Evolutionary conservation across 2,797 vertebrate species (phyloP), one percentile per base, ranked within the genome.

Genomic region (Heteromormyrus szaboi): DNA sequence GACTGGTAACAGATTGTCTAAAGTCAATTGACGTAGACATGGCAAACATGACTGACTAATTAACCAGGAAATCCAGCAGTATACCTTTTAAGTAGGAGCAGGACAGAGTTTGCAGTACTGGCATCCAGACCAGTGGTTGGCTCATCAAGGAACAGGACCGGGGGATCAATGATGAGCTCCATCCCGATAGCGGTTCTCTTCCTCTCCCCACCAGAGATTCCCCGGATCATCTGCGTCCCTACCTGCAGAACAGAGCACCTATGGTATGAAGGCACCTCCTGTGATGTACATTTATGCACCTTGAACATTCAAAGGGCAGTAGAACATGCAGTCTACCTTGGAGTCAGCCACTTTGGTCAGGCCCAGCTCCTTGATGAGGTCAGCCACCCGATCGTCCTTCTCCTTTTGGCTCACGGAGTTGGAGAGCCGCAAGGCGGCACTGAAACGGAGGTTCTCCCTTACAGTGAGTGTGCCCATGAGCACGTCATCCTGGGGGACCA

Each of bases 171-270:
- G 90, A 99, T 98, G 85, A 99, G 94, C 93, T 99, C 98, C 98
- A 99, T 99, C 0, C 97, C 98, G 1, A 99, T 99, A 92, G 91
- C 98, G 3, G 97, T 99, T 93, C 98, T 97, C 95, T 99, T 99
- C 59, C 97, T 94, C 92, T 99, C 98, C 76, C 98, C 98, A 90
- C 98, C 98, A 0, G 98, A 99, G 88, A 99, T 96, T 0, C 98
- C 98, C 0, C 98, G 96, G 25, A 90, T 95, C 92, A 98, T 93
- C 91, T 96, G 95, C 12, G 97, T 98, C 87, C 98, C 98, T 90
- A 99, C 97, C 98, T 99, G 85, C 25, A 53, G 7, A 88, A 7
- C 76, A 90, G 48, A 87, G 8, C 8, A 11, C 17, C 51, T 14
- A 56, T 8, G 7, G n/a, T 54, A 12, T 33, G 51, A 54, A 53